Evolutionary conservation across 2,888 invertebrate genomes (phyloP), one percentile per base, ranked within the genome.

Genomic region (Lordiphosa andalusiaca): DNA sequence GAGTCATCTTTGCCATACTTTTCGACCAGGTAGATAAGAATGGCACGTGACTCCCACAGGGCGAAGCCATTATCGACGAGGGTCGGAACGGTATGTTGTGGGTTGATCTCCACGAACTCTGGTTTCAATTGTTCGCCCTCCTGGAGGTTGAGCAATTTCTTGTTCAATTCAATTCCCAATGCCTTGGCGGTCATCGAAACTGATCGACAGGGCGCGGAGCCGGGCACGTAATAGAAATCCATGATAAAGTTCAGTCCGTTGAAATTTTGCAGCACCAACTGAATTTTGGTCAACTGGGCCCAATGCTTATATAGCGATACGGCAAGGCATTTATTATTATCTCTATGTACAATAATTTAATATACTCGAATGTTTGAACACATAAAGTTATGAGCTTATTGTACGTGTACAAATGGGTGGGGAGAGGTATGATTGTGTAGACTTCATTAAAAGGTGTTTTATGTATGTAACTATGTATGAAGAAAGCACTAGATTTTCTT

Each of bases 11-110:
- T 94, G 48, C 93, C 95, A 86, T 96, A 96, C 83, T 94, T 93
- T 88, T 93, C 93, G 19, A 91, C 94, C 84, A 96, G 91, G 89
- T 96, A 96, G 0, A 92, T 91, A 88, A 94, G 92, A 86, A 96
- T 96, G 65, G 95, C 94, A 42, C 95, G 94, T 42, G 96, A 96
- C 90, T 97, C 96, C 92, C 94, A 94, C 53, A 97, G 87, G 23
- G 92, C 88, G 85, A 95, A 93, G 0, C 94, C 96, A 78, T 94
- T 93, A 89, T 96, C 96, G 58, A 94, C 93, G 48, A 96, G 88
- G 0, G 95, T 95, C 2, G 96, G 96, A 58, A 96, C 92, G 33
- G 93, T 93, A 88, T 96, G 96, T 89, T 95, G 95, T 1, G 95
- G 95, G 88, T 95, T 95, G 25, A 95, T 88, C 91, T 93, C 93